phyloP scores from a whole-genome alignment of 1,140 invertebrate species.

The Harlomillsia oculata region DNA sequence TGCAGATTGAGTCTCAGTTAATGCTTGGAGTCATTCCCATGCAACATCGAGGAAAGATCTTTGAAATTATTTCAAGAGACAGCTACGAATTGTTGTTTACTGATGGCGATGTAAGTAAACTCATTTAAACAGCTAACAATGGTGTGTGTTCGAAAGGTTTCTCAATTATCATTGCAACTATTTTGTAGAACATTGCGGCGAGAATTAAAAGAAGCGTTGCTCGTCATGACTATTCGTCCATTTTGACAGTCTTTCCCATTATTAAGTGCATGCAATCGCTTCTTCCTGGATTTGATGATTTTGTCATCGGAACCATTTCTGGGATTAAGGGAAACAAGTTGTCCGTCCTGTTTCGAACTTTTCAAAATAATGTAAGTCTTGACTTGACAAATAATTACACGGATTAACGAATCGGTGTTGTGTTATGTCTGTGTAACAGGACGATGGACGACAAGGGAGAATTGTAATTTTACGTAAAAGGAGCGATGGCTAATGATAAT shows the following conservation, averaged over 20 bases:
- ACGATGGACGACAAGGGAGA: too few species aligned
- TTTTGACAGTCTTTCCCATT: slow-evolving; percentile 75
- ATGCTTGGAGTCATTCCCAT: slow-evolving; percentile 74
- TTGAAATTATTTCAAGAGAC: slow-evolving; percentile 72
- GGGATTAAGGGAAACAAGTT: slow-evolving; percentile 58
- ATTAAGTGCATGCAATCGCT: slow-evolving; percentile 67
- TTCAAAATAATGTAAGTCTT: slow-evolving; percentile 61
- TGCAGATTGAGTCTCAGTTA: slow-evolving; percentile 73
- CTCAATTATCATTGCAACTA: slow-evolving; percentile 21
- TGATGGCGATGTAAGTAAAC: slow-evolving; percentile 62
- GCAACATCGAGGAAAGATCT: slow-evolving; percentile 67
- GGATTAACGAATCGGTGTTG: slow-evolving; percentile 19
- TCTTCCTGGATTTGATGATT: slow-evolving; percentile 73
- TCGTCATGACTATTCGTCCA: slow-evolving; percentile 69
- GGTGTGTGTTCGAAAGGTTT: not conserved
- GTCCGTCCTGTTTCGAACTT: slow-evolving; percentile 58
- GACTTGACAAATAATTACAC: too few species aligned
- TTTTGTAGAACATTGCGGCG: slow-evolving; percentile 57
- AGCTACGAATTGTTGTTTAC: slow-evolving; percentile 73
- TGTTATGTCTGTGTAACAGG: slow-evolving; percentile 4
- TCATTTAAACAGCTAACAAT: not conserved
- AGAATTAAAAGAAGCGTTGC: slow-evolving; percentile 67
- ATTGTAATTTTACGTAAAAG: not conserved
- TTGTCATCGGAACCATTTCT: slow-evolving; percentile 56
- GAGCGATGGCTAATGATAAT: too few species aligned